phyloP scores from a whole-genome alignment of 2,888 invertebrate species.

The Chalcis sispes region DNA sequence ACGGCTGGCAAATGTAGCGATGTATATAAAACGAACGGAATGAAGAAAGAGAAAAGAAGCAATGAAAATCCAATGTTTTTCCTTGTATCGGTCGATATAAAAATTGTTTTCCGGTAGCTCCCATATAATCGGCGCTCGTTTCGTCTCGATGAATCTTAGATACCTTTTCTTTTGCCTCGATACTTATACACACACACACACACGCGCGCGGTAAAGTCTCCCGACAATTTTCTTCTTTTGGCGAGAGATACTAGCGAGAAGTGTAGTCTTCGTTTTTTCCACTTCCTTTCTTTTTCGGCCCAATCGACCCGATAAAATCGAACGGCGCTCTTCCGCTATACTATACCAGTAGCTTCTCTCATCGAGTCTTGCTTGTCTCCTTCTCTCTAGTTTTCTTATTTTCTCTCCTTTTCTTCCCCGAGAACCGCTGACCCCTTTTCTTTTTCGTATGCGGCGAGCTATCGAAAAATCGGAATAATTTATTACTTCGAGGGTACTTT shows the following conservation, averaged over 20 bases:
- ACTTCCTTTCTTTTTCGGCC: not conserved
- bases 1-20: too few relatives aligned
- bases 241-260: not conserved
- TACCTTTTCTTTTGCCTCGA: not conserved
- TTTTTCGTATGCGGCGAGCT: not conserved
- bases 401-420: not conserved
- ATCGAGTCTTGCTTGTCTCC: too few relatives aligned
- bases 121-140: conserved; percentile 36
- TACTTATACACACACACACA: not conserved
- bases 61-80: not conserved
- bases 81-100: conserved; percentile 9
- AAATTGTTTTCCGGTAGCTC: conserved; percentile 42
- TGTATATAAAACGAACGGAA: not conserved
- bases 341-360: too few relatives aligned
- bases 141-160: conserved; percentile 34
- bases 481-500: conserved; percentile 15
- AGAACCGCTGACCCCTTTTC: conserved; percentile 32
- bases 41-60: not conserved
- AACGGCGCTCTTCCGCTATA: conserved; percentile 23
- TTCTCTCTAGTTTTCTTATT: conserved; percentile 10
- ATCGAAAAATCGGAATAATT: conserved; percentile 51
- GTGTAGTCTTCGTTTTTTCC: too few relatives aligned
- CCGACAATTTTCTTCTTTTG: conserved; percentile 3
- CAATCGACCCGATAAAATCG: conserved; percentile 46
- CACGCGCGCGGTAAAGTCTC: not conserved